Base-by-base conservation (phyloP, 35 echinoderm and acorn worm genomes). In the Hemicentrotus pulcherrimus region DNA sequence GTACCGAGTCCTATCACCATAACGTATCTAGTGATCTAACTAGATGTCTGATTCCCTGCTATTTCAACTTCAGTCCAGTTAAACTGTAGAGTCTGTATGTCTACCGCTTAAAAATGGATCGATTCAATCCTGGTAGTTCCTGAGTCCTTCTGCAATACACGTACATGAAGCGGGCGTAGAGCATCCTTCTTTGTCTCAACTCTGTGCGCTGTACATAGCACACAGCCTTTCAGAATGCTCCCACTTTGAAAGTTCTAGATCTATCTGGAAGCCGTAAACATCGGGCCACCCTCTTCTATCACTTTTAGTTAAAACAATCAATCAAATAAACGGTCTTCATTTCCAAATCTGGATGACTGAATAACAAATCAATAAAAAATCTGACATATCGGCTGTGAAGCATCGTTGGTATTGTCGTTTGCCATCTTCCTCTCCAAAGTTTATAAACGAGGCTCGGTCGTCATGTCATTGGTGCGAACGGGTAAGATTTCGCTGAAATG, bases 321-420 rank as follows among this genome's bases (percentile, higher is more conserved):
- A 90, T 90, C 88, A 90, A 90, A 30, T 90, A 90, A 86, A 45
- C 32, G 32, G 88, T 90, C 88, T 47, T 35, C 31, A 22, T 47
- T 47, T 90, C 32, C 88, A 90, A 33, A 12, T 33, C 88, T 47
- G 19, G 46, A 47, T 47, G 88, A 47, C 88, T 41, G 19, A 90
- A 30, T 86, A 86, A 90, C 88, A 90, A 90, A 90, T 90, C 88
- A 90, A 90, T 90, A 90, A 90, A 90, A 47, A 90, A 78, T 22
- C 65, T 28, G 65, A 78, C 24, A 78, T 18, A 78, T 78, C 65
- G 65, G 28, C 65, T 22, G 19, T 78, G 65, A 78, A n/a, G 19
- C 19, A 78, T 78, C 65, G 28, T n/a, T 78, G 6, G 24, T 28
- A 18, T 28, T 28, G 65, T 78, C 24, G 65, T 18, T 78, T 28